phyloP scores from a whole-genome alignment of 2,797 vertebrate genomes.

The Toxotes lorentzi region DNA sequence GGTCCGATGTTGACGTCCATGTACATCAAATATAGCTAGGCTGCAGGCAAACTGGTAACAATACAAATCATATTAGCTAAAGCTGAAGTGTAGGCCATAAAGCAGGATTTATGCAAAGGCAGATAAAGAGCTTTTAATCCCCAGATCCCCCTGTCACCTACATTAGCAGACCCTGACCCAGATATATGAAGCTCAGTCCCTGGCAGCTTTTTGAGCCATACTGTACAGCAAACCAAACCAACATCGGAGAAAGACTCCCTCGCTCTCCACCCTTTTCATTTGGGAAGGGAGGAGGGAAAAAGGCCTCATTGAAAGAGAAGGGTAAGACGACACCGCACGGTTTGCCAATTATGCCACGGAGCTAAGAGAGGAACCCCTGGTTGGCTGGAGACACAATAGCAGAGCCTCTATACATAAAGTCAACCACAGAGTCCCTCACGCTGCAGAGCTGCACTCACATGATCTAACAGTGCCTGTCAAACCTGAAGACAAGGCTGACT shows the following conservation, averaged over 20 bases:
- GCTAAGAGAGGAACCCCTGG: conserved; percentile 74
- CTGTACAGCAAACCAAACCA: conserved; percentile 40
- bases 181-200: conserved; percentile 73
- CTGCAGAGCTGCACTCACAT: conserved; percentile 26
- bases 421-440: conserved; percentile 16
- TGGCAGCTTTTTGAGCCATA: conserved; percentile 51
- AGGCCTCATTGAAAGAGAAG: conserved; percentile 77
- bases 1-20: conserved; percentile 29
- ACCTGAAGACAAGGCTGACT: conserved; percentile 19
- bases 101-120: conserved; percentile 85
- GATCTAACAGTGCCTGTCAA: conserved; percentile 27
- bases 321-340: conserved; percentile 80
- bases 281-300: conserved; percentile 54
- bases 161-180: conserved; percentile 87
- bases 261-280: conserved; percentile 51
- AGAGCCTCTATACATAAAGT: conserved; percentile 50
- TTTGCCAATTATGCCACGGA: conserved; percentile 79
- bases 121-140: conserved; percentile 87
- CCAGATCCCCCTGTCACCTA: conserved; percentile 85
- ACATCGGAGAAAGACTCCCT: conserved; percentile 51
- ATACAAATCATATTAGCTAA: conserved; percentile 83
- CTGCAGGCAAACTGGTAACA: conserved; percentile 69
- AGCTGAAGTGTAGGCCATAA: conserved; percentile 79
- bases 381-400: conserved; percentile 57
- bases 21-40: conserved; percentile 65